Base-by-base conservation (phyloP, 2,797 vertebrate genomes). In the Manis pentadactyla region DNA sequence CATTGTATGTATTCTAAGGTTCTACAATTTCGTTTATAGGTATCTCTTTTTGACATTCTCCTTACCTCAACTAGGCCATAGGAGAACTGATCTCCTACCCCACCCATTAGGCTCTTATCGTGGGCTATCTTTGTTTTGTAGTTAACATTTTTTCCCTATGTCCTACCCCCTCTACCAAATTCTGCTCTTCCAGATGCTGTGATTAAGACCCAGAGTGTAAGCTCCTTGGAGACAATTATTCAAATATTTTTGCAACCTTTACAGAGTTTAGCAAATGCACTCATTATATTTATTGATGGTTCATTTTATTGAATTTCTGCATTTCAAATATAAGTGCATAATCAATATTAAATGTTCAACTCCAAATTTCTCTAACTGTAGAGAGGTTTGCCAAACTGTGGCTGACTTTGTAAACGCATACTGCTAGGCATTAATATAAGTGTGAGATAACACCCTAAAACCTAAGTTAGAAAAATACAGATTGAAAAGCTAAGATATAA, bases 311-410 rank as follows among this genome's bases (percentile, higher is more conserved):
- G 87, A 96, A 79, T 77, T 34, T 29, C 34, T 87, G 39, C 15
- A n/a, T 90, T 93, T 96, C 87, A 78, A 79, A 85, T 71, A 57
- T 78, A 83, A 94, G 34, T 68, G n/a, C 55, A 92, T 82, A 89
- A 95, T 96, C 69, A 92, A 93, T 61, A 63, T 86, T 93, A 88
- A 88, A 66, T 92, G n/a, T 90, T 96, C 85, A 90, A 90, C 21
- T 90, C 94, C 85, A 95, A 77, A 96, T 95, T 96, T 92, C 46
- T 92, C 53, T 83, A 79, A 87, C 31, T 79, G 2, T 78, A 71
- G 37, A 73, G 34, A 93, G n/a, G 42, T 96, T 79, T 92, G 90
- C 42, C 84, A 96, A 87, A 55, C 81, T 81, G 57, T 90, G 46
- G 18, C 21, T 87, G 82, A 57, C 71, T 92, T 92, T 96, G 83